A percentile compares a stretch with the other conserved stretches of the same genome.
Evolutionary conservation across 2,113 vertebrate species (phyloP).

Genomic region (Trematocara unimaculatum): DNA sequence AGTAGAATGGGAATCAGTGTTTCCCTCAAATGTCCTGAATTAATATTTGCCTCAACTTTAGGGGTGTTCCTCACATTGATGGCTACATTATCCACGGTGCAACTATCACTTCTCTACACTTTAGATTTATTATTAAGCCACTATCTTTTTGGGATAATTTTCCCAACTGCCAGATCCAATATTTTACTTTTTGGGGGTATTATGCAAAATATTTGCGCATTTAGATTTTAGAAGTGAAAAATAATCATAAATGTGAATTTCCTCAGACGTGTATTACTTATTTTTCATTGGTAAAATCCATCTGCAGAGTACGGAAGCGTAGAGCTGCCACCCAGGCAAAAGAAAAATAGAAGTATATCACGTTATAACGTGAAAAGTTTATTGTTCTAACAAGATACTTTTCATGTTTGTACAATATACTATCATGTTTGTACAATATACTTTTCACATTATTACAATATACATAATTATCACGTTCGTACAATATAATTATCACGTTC

Average conservation of each 20-base stretch:
- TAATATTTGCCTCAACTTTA: not conserved
- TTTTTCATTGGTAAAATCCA: not conserved
- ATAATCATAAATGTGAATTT: not conserved
- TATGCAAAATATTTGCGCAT: not conserved
- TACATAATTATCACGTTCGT: no score
- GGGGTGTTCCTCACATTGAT: not conserved
- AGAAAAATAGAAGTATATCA: no score
- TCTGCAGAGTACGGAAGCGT: not conserved
- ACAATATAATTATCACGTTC: no score
- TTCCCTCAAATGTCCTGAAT: not conserved
- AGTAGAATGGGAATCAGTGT: not conserved
- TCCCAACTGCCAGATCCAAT: not conserved
- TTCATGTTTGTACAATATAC: no score
- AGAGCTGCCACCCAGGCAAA: no score
- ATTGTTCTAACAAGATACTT: no score
- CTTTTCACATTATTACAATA: no score
- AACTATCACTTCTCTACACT: not conserved
- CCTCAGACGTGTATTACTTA: not conserved
- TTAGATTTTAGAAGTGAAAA: not conserved
- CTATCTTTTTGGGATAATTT: not conserved
- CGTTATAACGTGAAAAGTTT: no score
- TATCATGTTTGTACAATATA: no score
- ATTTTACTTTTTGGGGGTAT: not conserved
- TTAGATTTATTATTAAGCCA: not conserved
- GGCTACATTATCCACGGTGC: not conserved